These are phyloP conservation scores for Limnephilus marmoratus DNA, from an alignment of 2,888 invertebrate genomes.

Conservation along the genomic window DNA sequence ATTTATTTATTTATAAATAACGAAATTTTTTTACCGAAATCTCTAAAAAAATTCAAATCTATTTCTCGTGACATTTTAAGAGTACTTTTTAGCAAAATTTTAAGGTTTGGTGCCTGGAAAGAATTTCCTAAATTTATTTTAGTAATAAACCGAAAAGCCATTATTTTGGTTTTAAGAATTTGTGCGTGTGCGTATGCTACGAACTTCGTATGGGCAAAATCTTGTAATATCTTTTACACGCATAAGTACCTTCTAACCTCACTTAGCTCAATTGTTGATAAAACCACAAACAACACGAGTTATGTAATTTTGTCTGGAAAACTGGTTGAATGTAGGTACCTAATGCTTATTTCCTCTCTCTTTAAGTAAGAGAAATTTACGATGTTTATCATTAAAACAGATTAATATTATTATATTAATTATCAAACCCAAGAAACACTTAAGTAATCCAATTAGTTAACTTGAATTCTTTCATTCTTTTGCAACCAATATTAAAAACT, in stretches of 20 bases:
- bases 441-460: not conserved
- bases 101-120: not conserved
- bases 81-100: too few relatives aligned
- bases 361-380: not conserved
- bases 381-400: not conserved
- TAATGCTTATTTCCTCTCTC: not conserved
- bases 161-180: not conserved
- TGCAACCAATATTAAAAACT: not conserved
- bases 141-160: not conserved
- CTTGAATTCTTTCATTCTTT: not conserved
- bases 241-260: not conserved
- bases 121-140: not conserved
- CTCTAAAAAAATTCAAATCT: not conserved
- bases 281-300: not conserved
- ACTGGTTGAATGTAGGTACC: not conserved
- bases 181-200: too few relatives aligned
- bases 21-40: not conserved
- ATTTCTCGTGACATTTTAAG: too few relatives aligned
- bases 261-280: not conserved
- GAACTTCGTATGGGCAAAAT: not conserved
- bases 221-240: not conserved
- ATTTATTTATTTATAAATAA: too few relatives aligned
- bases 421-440: not conserved
- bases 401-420: not conserved
- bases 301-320: not conserved